phyloP scores from a whole-genome alignment of 2,888 invertebrate genomes.

The Mythimna lalbum region DNA sequence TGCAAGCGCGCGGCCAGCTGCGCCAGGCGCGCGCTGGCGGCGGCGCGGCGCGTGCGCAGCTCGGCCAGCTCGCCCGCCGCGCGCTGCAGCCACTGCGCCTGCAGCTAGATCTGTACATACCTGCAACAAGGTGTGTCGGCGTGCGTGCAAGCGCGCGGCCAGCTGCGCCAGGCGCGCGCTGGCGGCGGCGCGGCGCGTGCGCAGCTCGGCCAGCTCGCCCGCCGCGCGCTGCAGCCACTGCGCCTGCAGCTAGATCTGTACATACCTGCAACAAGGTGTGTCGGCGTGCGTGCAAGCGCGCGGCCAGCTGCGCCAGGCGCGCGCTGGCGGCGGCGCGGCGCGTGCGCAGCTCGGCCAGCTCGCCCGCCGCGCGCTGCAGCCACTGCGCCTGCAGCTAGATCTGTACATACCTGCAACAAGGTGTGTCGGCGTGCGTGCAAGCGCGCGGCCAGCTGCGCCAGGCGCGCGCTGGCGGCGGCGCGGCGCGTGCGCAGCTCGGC shows the following conservation, averaged over 20 bases:
- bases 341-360: conserved; percentile 94
- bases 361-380: conserved; percentile 94
- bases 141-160: conserved; percentile 94
- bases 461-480: conserved; percentile 94
- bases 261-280: conserved; percentile 96
- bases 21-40: no score
- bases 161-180: conserved; percentile 95
- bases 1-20: conserved; percentile 94
- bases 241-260: no score
- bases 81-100: no score
- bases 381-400: conserved; percentile 94
- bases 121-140: conserved; percentile 96
- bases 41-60: no score
- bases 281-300: conserved; percentile 95
- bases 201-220: no score
- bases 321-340: conserved; percentile 95
- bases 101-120: conserved; percentile 87
- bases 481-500: conserved; percentile 95
- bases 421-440: conserved; percentile 96
- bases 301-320: conserved; percentile 95
- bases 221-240: no score
- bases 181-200: no score
- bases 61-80: no score
- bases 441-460: conserved; percentile 95
- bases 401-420: conserved; percentile 93